Evolutionary conservation across 2,113 vertebrate species (phyloP), one percentile per base, ranked within the genome.

Genomic region (Micromys minutus): DNA sequence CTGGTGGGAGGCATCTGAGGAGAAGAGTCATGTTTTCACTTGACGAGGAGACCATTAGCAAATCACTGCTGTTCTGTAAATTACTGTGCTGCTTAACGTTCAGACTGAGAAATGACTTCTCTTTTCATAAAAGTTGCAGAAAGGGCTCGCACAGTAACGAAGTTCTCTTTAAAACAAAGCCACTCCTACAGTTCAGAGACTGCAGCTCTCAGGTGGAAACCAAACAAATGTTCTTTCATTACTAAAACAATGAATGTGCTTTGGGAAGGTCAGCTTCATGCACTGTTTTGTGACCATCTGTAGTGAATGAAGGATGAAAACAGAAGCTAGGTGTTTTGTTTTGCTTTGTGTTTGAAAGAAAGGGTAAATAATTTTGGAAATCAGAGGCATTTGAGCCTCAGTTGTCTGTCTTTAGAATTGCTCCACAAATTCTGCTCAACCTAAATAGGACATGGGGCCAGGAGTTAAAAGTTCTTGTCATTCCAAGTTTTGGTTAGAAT

Each of bases 1-100:
- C 93, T 94, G 80, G 93, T 92, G 80, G 75, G 93, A 90, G 90
- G 92, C 85, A 86, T 79, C 89, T 76, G 71, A 91, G 91, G 93
- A 91, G 72, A 42, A 52, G 1, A 96, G 91, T 67, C 57, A 74
- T 76, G 87, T 84, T 95, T 96, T 65, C 90, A 72, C 86, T 97
- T 91, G 91, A 93, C 45, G 71, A 95, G 89, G 93, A 95, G 96
- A 91, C 91, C 95, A 88, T 94, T 90, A 97, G 93, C 93, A 97
- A 96, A 97, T 96, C 76, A 85, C 94, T 87, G 76, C 91, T 96
- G 34, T 91, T 95, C 93, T 90, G 75, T 92, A 94, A 97, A 96
- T 96, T 93, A 94, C 94, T 85, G 47, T n/a, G 80, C 87, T 90
- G 63, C 42, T 34, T 88, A 87, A 74, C 84, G 91, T 94, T 86